Evolutionary conservation across 2,113 vertebrate species (phyloP), one percentile per base, ranked within the genome.

Genomic region (Rhynchopsitta pachyrhyncha): DNA sequence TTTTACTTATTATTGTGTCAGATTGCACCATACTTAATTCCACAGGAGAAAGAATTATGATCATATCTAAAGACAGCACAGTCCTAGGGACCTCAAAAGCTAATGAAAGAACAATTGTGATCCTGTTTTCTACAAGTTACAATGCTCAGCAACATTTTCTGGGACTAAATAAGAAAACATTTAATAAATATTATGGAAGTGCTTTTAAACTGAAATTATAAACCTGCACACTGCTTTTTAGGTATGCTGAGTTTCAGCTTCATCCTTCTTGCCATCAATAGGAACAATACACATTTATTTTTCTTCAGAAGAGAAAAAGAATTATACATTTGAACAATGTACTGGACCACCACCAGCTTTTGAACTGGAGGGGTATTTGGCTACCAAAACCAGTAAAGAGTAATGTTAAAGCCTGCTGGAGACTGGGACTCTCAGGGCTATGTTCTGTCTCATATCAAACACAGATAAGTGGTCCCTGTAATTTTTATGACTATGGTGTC

Each of bases 401-500:
- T 63, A 95, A 90, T 41, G 85, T 63, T 81, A 82, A 96, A 87
- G 64, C 91, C 95, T 97, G 96, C 97, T 94, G 97, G 69, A 78
- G 93, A 92, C 85, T 85, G 95, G 93, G 97, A 96, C 79, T 97
- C 94, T 44, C 91, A 97, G 96, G 97, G 97, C 97, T 95, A 98
- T 71, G 41, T 97, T 98, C 98, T 98, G 97, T 97, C 97, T 98
- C 95, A 95, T 98, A 98, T 98, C 97, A 98, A 96, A 96, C 90
- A 75, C 68, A 91, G 71, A 95, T 81, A 98, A 98, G 97, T 95
- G 97, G 95, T 97, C 97, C 98, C 98, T 98, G 98, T 98, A 99
- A 99, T 99, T 98, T 99, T 99, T 99, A 99, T 98, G 98, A 98
- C 97, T 96, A 97, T 88, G 90, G 98, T 99, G 99, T 99, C 99